Evolutionary conservation across 2,888 invertebrate genomes (phyloP).

Genomic region (Horisme vitalbata): DNA sequence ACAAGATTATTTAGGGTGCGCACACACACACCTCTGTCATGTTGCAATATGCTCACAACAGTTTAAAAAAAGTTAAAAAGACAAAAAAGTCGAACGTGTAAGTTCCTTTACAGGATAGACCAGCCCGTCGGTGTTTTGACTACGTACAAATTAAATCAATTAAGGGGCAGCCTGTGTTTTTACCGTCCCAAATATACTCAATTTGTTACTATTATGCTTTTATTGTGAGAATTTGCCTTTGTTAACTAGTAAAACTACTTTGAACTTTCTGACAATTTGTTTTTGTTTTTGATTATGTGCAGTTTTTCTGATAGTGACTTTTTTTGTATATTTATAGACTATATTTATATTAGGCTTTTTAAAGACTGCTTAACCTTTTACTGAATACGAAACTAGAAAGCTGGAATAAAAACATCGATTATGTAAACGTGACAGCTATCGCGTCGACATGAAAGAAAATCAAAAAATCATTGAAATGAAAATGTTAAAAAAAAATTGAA

Average conservation of each 20-base stretch:
- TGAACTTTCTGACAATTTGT: no score
- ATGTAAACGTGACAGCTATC: constrained; percentile 45
- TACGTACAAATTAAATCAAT: constrained; percentile 79
- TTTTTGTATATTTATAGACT: no score
- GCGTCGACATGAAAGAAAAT: constrained; percentile 14
- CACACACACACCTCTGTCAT: no score
- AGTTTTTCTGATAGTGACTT: no score
- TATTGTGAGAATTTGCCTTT: constrained; percentile 50
- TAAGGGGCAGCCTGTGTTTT: constrained; percentile 64
- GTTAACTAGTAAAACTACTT: no score
- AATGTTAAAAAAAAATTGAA: no score
- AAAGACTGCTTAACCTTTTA: constrained; percentile 14
- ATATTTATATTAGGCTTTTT: no score
- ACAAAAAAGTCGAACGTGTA: not conserved
- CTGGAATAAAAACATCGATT: constrained; percentile 48
- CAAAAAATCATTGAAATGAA: constrained; percentile 19
- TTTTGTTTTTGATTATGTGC: no score
- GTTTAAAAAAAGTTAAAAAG: no score
- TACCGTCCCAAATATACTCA: constrained; percentile 58
- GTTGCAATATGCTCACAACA: no score
- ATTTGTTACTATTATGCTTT: constrained; percentile 66
- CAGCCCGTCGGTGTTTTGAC: constrained; percentile 65
- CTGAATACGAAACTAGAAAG: constrained; percentile 28
- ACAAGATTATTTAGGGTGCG: no score
- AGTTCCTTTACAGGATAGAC: constrained; percentile 23